Evolutionary conservation across 2,888 invertebrate genomes (phyloP).

Genomic region (Pseudanteris insignis): DNA sequence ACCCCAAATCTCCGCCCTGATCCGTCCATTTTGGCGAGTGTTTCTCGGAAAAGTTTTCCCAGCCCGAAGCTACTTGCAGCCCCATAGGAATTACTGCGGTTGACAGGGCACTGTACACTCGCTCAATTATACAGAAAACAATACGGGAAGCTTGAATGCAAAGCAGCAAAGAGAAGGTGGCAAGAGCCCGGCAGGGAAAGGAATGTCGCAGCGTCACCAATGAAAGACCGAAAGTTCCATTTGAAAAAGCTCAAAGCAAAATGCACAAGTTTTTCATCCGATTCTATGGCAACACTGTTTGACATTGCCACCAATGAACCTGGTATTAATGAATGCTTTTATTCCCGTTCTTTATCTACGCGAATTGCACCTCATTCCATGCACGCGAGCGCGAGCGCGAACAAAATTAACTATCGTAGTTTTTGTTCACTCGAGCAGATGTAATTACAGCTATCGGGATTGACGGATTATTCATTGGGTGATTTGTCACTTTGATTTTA

Average conservation of each 20-base stretch:
- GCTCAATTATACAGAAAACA: conserved; percentile 53
- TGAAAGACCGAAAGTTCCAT: conserved; percentile 23
- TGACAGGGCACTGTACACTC: conserved; percentile 49
- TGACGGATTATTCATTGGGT: too few species aligned
- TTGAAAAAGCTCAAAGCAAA: conserved; percentile 21
- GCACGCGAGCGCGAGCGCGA: too few species aligned
- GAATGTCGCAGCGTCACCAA: conserved; percentile 22
- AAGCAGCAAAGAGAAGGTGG: conserved; percentile 42
- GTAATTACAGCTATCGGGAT: too few species aligned
- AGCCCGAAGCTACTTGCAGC: conserved; percentile 49
- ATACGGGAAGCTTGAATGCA: conserved; percentile 49
- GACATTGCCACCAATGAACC: too few species aligned
- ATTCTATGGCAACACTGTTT: too few species aligned
- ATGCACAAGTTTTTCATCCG: too few species aligned
- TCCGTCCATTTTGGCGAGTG: conserved; percentile 46
- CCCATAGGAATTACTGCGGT: conserved; percentile 50
- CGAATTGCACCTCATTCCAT: too few species aligned
- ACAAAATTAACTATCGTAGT: too few species aligned
- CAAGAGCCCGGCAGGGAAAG: conserved; percentile 25
- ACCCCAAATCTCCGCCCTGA: conserved; percentile 39
- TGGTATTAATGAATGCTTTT: too few species aligned
- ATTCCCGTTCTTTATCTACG: too few species aligned
- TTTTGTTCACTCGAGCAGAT: too few species aligned
- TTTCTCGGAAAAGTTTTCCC: conserved; percentile 44
- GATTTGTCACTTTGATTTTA: too few species aligned